A percentile compares a stretch with the other conserved stretches of the same genome.
Conservation (phyloP, 2,888 invertebrate species). For the Phanerotoma sp. region DNA sequence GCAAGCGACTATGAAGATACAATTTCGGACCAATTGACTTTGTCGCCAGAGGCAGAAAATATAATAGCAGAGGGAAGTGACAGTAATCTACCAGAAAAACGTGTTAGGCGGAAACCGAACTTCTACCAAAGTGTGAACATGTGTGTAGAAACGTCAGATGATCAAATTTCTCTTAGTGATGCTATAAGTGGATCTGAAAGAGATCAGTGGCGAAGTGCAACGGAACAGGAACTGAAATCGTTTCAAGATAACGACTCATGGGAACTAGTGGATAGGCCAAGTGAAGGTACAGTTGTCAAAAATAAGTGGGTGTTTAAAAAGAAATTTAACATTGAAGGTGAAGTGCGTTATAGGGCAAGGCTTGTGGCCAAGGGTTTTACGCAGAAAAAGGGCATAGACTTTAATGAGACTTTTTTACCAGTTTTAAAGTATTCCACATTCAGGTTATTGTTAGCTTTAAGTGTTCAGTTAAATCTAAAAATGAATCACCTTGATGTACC, state of each 20-base stretch:
- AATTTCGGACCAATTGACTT: too few species aligned
- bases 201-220: slow-evolving; percentile 27
- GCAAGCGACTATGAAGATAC: too few species aligned
- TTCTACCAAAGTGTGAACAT: background rate
- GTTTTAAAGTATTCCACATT: slow-evolving; percentile 27
- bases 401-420: slow-evolving; percentile 39
- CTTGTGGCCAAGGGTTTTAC: slow-evolving; percentile 38
- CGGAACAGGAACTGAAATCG: slow-evolving; percentile 27
- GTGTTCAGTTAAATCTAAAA: too few species aligned
- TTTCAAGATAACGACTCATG: slow-evolving; percentile 27
- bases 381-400: slow-evolving; percentile 38
- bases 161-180: background rate
- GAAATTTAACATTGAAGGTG: slow-evolving; percentile 19
- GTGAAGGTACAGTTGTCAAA: slow-evolving; percentile 19
- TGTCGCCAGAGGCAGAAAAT: too few species aligned
- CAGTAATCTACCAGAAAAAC: too few species aligned
- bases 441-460: too few species aligned
- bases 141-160: background rate
- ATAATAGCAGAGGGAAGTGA: too few species aligned
- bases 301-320: slow-evolving; percentile 32
- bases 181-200: slow-evolving; percentile 6
- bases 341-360: slow-evolving; percentile 31
- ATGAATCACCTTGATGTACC: too few species aligned
- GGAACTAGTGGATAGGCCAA: slow-evolving; percentile 28
- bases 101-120: too few species aligned